A percentile compares a stretch with the other conserved stretches of the same genome.
Evolutionary conservation across 2,888 invertebrate species (phyloP).

Genomic region (Coelinius sp.): DNA sequence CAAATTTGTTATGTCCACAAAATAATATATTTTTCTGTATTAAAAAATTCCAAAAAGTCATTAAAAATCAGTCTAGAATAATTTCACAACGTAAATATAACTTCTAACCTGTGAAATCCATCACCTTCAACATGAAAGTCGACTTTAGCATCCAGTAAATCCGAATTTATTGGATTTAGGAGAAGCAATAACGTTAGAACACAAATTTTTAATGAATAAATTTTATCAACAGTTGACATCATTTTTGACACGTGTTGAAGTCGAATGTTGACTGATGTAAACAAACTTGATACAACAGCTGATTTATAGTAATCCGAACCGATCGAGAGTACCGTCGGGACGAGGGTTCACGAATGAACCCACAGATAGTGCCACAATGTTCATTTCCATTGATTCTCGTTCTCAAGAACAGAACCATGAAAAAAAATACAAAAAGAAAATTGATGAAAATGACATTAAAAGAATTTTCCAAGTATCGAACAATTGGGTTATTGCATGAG

Average conservation of each 20-base stretch:
- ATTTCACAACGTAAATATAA: background rate
- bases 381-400: too few species aligned
- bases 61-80: background rate
- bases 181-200: constrained; percentile 15
- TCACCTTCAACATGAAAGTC: constrained; percentile 56
- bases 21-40: constrained; percentile 48
- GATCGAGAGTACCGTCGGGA: too few species aligned
- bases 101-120: constrained; percentile 64
- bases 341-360: too few species aligned
- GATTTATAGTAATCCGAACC: too few species aligned
- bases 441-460: too few species aligned
- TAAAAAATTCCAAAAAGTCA: background rate
- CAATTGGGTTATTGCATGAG: too few species aligned
- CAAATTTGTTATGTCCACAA: background rate
- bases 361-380: too few species aligned
- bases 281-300: too few species aligned
- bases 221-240: background rate
- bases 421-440: too few species aligned
- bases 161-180: constrained; percentile 11
- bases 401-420: too few species aligned
- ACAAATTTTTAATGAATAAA: background rate
- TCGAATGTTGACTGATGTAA: too few species aligned
- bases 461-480: too few species aligned
- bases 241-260: background rate
- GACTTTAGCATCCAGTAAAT: constrained; percentile 49